phyloP scores from a whole-genome alignment of 2,888 invertebrate species.

The Macrosiphum euphorbiae region DNA sequence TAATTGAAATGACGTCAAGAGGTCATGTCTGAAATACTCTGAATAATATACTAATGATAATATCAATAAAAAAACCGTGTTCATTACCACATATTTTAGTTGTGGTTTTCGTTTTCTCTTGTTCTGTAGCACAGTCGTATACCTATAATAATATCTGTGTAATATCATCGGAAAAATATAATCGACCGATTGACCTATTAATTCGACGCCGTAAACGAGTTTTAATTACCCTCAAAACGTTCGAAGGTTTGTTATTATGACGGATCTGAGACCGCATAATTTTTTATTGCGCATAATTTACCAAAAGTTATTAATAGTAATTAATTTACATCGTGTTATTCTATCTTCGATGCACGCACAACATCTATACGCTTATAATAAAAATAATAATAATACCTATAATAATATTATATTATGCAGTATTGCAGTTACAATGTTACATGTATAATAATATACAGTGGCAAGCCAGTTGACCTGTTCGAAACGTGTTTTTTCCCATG shows the following conservation, averaged over 20 bases:
- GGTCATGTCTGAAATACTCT: neutral
- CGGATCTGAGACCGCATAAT: neutral
- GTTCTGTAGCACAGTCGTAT: neutral
- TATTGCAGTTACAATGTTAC: neutral
- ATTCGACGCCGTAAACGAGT: neutral
- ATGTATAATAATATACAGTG: neutral
- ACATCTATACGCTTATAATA: neutral
- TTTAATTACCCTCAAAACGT: neutral
- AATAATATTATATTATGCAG: no score
- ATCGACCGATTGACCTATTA: neutral
- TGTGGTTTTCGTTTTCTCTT: neutral
- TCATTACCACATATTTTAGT: neutral
- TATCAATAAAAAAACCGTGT: neutral
- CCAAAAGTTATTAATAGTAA: neutral
- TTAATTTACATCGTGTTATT: neutral
- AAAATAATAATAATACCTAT: neutral
- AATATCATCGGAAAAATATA: neutral
- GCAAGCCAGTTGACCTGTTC: neutral
- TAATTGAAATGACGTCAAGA: neutral
- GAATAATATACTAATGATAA: neutral
- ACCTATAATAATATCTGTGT: neutral
- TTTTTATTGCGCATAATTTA: neutral
- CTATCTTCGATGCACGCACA: neutral
- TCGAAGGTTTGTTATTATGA: neutral
- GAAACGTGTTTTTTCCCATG: neutral